Evolutionary conservation across 2,797 vertebrate species (phyloP).

Genomic region (Trematomus bernacchii): DNA sequence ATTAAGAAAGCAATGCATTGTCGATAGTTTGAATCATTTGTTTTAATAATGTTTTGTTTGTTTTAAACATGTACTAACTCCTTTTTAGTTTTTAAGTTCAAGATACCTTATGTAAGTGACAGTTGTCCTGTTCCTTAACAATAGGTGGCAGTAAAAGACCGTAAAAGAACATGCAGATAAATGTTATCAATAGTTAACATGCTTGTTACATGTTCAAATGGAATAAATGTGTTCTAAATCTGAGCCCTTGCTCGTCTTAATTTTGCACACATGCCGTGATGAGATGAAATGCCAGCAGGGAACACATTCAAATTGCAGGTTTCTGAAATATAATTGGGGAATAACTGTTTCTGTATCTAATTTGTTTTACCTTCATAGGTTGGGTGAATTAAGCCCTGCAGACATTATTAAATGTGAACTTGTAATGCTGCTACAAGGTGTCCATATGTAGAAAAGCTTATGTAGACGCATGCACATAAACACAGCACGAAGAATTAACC

Average conservation of each 20-base stretch:
- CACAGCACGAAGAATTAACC: not conserved
- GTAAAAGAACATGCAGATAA: slow-evolving; percentile 21
- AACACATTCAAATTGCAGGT: not conserved
- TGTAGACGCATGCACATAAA: not conserved
- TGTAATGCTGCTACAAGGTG: not conserved
- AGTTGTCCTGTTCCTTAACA: slow-evolving; percentile 46
- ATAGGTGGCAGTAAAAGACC: slow-evolving; percentile 80
- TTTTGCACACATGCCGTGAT: slow-evolving; percentile 1
- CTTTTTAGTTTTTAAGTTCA: not conserved
- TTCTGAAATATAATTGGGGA: not conserved
- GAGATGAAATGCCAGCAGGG: not conserved
- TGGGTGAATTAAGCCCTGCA: not conserved
- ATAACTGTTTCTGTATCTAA: not conserved
- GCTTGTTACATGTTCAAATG: slow-evolving; percentile 18
- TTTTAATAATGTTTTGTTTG: not conserved
- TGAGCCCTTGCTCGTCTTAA: slow-evolving; percentile 6
- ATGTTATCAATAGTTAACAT: not conserved
- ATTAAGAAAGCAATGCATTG: not conserved
- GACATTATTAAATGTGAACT: not conserved
- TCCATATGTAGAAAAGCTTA: slow-evolving; percentile 14
- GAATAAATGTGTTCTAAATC: slow-evolving; percentile 31
- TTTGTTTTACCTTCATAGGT: not conserved
- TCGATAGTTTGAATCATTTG: not conserved
- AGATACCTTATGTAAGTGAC: slow-evolving; percentile 6
- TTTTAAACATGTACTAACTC: too few species aligned